Evolutionary conservation across 1,140 invertebrate species (phyloP).

Genomic region (Vollenhovia emeryi): DNA sequence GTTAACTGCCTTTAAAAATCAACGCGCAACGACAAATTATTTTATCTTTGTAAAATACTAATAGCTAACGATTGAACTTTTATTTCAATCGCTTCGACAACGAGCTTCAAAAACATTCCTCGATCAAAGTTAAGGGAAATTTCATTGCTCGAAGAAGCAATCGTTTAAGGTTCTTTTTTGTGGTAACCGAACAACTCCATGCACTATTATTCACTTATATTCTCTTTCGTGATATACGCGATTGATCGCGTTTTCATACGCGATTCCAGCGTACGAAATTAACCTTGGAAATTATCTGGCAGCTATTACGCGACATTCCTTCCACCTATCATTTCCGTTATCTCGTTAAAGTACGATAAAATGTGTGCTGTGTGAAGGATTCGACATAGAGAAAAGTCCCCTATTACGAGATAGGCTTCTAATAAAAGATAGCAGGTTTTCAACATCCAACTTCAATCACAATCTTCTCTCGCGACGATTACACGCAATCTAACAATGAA

Average conservation of each 20-base stretch:
- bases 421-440: no score
- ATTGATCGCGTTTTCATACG: no score
- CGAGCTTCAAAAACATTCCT: neutral
- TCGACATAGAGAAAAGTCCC: neutral
- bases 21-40: neutral
- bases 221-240: neutral
- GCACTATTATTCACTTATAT: neutral
- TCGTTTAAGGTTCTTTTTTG: neutral
- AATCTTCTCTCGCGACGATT: no score
- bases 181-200: neutral
- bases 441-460: no score
- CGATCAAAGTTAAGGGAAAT: neutral
- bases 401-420: no score
- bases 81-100: neutral
- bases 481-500: no score
- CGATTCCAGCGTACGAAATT: neutral
- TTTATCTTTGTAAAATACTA: neutral
- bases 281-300: slow-evolving; percentile 28
- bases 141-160: neutral
- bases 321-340: neutral
- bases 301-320: neutral
- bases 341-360: neutral
- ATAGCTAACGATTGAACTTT: neutral
- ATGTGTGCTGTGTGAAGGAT: neutral
- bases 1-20: neutral